Evolutionary conservation across 2,888 invertebrate genomes (phyloP), one percentile per base, ranked within the genome.

Genomic region (Drosophila rellima): DNA sequence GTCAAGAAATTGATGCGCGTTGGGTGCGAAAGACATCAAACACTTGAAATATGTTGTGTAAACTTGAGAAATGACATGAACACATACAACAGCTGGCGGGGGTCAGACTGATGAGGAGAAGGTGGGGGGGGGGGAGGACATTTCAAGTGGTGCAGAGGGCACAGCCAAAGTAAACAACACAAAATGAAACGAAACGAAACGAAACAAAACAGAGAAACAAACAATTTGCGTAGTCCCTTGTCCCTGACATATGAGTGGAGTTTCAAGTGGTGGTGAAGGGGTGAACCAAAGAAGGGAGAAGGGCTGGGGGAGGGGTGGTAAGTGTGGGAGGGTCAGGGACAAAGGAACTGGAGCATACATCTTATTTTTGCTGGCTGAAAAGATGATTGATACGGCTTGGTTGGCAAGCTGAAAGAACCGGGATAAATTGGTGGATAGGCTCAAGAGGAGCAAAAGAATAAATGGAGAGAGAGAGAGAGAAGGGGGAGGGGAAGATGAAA

Each of bases 21-120:
- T 76, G 79, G 72, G 85, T 82, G 85, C 76, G 72, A 77, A 82
- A 80, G 86, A 85, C 83, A 88, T 79, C 88, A 82, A 83, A 85
- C 82, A 87, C 88, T 87, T 74, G 82, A 87, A 82, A 82, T 87
- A 83, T 87, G 87, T 83, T 82, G 85, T 87, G 82, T 79, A 79
- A 87, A 83, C 88, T 83, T 83, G 82, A 83, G 88, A 83, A 83
- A 83, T 84, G 75, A 83, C 88, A 84, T 76, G 76, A 82, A 61
- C 73, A 82, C 65, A n/a, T 1, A 17, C 40, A 15, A 11, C 33
- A 17, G 8, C 39, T 31, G 4, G 17, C 15, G 15, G 1, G 39
- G 51, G 13, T 23, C 13, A 23, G 39, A 23, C 29, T 4, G 20
- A 26, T 11, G 51, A n/a, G 20, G 31, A 8, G 29, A n/a, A 13